phyloP scores from a whole-genome alignment of 1,140 invertebrate species.

The Micrasema minimum region DNA sequence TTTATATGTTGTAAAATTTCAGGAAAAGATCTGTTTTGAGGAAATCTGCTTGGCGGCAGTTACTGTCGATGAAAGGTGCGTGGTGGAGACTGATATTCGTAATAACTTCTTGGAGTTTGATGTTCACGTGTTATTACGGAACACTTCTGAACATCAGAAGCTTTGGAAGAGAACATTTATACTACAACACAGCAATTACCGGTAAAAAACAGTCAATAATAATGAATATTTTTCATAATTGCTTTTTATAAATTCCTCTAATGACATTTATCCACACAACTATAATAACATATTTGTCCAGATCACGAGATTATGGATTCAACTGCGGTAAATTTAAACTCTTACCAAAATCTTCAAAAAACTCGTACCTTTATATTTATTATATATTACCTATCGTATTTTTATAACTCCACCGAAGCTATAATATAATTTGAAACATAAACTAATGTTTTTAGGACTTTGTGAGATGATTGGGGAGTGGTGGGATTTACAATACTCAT shows the following conservation, averaged over 20 bases:
- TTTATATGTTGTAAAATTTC: too few relatives aligned
- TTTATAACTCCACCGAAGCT: too few relatives aligned
- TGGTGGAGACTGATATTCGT: conserved; percentile 58
- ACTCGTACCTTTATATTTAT: too few relatives aligned
- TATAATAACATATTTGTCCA: too few relatives aligned
- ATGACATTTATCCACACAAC: too few relatives aligned
- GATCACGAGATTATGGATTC: too few relatives aligned
- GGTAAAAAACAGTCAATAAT: conserved; percentile 52
- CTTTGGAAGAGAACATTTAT: conserved; percentile 60
- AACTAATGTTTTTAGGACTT: conserved; percentile 55
- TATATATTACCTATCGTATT: too few relatives aligned
- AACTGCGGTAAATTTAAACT: too few relatives aligned
- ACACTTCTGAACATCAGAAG: conserved; percentile 62
- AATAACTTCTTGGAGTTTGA: conserved; percentile 58
- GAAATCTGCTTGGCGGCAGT: conserved; percentile 55
- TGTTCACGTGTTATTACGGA: conserved; percentile 62
- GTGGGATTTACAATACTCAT: conserved; percentile 56
- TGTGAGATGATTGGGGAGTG: conserved; percentile 61
- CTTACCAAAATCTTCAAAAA: too few relatives aligned
- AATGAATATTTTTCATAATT: background rate
- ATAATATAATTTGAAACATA: background rate
- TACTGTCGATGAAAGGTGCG: conserved; percentile 58
- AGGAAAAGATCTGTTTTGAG: conserved; percentile 26
- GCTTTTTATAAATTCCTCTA: too few relatives aligned
- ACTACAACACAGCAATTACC: conserved; percentile 60